Base-by-base conservation (phyloP, 2,888 invertebrate genomes). In the Chrysina gloriosa region DNA sequence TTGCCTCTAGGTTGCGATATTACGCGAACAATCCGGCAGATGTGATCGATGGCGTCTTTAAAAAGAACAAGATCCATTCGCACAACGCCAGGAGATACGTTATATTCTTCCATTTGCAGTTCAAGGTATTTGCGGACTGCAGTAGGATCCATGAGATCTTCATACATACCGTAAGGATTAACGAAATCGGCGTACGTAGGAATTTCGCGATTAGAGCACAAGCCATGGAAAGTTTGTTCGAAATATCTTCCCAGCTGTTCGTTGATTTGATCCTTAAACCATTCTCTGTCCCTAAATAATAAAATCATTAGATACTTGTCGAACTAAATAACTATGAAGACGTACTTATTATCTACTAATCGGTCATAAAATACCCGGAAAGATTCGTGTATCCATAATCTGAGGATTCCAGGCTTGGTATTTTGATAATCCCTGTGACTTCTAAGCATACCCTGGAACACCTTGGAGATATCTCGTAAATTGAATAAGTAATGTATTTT, bases 401-500 rank as follows among this genome's bases (percentile, higher is more conserved):
- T 87, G 1, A 94, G 85, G 76, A 95, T 89, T 0, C 89, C 84
- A 0, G 85, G 76, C 75, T 88, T 91, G 0, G 91, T 92, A 77
- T 90, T 91, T 70, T 93, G 93, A 77, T 90, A 90, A 73, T 93
- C 92, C 68, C 89, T 90, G 80, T 92, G 89, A 71, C 92, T 89
- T 70, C 94, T 85, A 14, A 96, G 81, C 11, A 96, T 80, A 2
- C 95, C 95, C 87, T 95, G 91, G 75, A 90, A 90, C 36, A 95
- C 90, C 85, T 90, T 93, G 0, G 95, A 95, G 72, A 96, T 94
- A 77, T 96, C 96, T 73, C 95, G 84, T 76, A 96, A 83, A 82
- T 95, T 96, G 84, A 96, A 96, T 34, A 95, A 84, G 76, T 96
- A 96, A 83, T 96, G 96, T 80, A 93, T 94, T 82, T 95, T 96